These are phyloP conservation scores for Gymnocypris eckloni DNA, from an alignment of 2,797 vertebrate species.

Conservation along the genomic window DNA sequence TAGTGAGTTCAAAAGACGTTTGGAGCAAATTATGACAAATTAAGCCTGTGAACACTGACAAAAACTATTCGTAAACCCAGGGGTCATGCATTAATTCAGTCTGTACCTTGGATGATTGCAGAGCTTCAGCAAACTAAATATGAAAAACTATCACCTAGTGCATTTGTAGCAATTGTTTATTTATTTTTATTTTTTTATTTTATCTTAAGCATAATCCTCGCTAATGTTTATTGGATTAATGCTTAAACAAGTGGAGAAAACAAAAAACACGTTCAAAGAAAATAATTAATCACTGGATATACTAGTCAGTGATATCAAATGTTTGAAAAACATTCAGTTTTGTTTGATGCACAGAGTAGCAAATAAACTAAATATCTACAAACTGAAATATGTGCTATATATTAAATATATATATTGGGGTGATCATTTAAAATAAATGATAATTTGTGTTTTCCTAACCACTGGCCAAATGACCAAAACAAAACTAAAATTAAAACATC, in stretches of 20 bases:
- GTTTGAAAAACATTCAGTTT: neutral
- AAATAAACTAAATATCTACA: too few species aligned
- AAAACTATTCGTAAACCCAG: neutral
- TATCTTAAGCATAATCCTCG: neutral
- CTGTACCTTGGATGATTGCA: neutral
- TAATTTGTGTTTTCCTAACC: too few species aligned
- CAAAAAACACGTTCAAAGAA: neutral
- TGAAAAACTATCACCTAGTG: neutral
- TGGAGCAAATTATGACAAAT: neutral
- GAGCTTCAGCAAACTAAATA: neutral
- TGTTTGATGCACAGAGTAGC: neutral
- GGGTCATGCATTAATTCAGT: neutral
- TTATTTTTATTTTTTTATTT: neutral
- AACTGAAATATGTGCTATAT: too few species aligned
- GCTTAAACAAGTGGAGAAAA: neutral
- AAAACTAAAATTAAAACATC: too few species aligned
- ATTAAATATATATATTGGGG: too few species aligned
- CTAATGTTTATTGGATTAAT: neutral
- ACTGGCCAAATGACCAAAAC: too few species aligned
- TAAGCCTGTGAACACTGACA: neutral
- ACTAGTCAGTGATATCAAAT: neutral
- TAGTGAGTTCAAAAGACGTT: neutral
- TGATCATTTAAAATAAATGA: too few species aligned
- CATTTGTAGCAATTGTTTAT: neutral
- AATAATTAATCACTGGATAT: neutral